phyloP scores from a whole-genome alignment of 2,888 invertebrate genomes.

The Lasioglossum figueresi region DNA sequence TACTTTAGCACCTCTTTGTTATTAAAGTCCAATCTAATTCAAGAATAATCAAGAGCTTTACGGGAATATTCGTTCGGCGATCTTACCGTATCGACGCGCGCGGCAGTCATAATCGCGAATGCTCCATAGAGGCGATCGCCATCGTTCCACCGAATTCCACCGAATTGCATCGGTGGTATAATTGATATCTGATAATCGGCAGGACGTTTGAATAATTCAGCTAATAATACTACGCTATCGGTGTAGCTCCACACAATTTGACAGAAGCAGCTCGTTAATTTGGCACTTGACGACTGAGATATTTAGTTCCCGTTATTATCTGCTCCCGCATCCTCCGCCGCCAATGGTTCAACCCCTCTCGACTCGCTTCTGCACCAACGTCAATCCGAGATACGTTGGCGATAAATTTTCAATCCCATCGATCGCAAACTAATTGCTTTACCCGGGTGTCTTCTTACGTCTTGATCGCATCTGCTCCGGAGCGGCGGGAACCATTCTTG shows the following conservation, averaged over 20 bases:
- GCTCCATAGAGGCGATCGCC: constrained; percentile 53
- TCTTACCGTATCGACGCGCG: not conserved
- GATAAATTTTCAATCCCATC: constrained; percentile 6
- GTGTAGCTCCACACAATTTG: constrained; percentile 80
- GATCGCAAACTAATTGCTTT: not conserved
- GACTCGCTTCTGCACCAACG: not conserved
- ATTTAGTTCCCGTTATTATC: constrained; percentile 59
- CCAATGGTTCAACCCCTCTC: not conserved
- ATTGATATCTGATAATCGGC: constrained; percentile 64
- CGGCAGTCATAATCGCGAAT: constrained; percentile 48
- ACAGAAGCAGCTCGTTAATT: constrained; percentile 80
- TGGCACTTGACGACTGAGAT: constrained; percentile 78
- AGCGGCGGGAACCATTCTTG: not conserved
- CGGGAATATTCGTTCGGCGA: not conserved
- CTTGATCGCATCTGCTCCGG: not conserved
- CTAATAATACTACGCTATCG: constrained; percentile 75
- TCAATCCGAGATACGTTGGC: not conserved
- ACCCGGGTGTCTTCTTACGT: not conserved
- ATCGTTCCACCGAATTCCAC: constrained; percentile 30
- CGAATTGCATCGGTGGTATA: constrained; percentile 44
- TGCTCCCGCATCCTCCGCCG: constrained; percentile 13
- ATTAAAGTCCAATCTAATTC: not conserved
- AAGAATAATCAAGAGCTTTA: no score
- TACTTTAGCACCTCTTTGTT: not conserved
- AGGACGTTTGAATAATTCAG: constrained; percentile 79